Base-by-base conservation (phyloP, 2,888 invertebrate genomes). In the Caenorhabditis macrosperma region DNA sequence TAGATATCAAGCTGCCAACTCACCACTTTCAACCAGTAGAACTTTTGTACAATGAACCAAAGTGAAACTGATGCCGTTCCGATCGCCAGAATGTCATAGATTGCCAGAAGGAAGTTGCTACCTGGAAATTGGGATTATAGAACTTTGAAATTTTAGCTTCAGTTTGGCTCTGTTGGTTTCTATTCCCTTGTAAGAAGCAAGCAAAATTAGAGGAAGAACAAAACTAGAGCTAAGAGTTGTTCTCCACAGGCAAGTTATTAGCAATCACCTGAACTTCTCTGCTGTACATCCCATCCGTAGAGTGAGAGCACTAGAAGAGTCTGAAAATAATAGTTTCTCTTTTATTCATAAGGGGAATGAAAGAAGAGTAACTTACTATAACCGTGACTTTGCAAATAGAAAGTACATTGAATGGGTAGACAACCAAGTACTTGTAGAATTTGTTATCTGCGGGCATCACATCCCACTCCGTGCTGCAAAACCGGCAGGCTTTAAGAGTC, bases 11-110 rank as follows among this genome's bases (percentile, higher is more conserved):
- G 24, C 3, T 9, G 50, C 20, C 12, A 67, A 61, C 69, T 30
- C 17, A 83, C 83, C 71, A 83, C 66, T 76, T 83, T 83, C 54
- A 64, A 35, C 81, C 81, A 83, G 35, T 81, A 83, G 50, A 83
- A 83, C 55, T 83, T 83, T 35, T 83, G 83, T 59, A 83, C 75
- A 28, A 76, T 83, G 22, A 83, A 83, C 83, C 83, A 83, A 24
- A 83, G 68, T 10, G 81, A 78, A n/a, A 83, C 64, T 2, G 68
- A 44, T 15, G 78, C 67, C 9, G 74, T 57, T n/a, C 75, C 81
- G 17, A 76, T 61, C 22, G 57, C 61, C 15, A 81, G 57, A 55
- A 83, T 72, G 52, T 83, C 81, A 9, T 74, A 55, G 10, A 83
- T 61, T 20, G 83, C 80, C 38, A 82, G 38, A 9, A 76, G 30